phyloP scores from a whole-genome alignment of 2,888 invertebrate species.

The Ceratothoa steindachneri region DNA sequence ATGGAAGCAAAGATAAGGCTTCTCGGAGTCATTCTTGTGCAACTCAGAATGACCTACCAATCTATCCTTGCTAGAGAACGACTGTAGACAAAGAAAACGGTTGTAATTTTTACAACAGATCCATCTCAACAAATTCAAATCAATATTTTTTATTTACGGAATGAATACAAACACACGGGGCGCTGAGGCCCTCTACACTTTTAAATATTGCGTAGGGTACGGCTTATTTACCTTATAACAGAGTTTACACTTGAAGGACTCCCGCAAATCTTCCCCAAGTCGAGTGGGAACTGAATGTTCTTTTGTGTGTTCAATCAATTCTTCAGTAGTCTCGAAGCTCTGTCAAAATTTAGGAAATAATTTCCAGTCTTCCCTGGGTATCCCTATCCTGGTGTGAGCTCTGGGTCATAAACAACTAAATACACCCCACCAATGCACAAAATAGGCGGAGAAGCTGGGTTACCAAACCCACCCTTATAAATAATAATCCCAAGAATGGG shows the following conservation, averaged over 20 bases:
- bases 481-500: no score
- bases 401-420: no score
- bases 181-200: no score
- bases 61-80: slow-evolving; percentile 22
- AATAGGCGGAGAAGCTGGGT: no score
- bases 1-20: slow-evolving; percentile 64
- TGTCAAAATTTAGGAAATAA: no score
- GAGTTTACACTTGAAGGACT: slow-evolving; percentile 61
- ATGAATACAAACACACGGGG: not conserved
- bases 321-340: slow-evolving; percentile 24
- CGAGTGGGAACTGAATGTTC: slow-evolving; percentile 23
- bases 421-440: no score
- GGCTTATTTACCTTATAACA: slow-evolving; percentile 61
- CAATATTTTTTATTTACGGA: not conserved
- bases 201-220: no score
- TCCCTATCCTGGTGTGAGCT: no score
- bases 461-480: no score
- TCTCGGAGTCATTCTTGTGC: slow-evolving; percentile 65
- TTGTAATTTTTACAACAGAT: not conserved
- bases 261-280: slow-evolving; percentile 48
- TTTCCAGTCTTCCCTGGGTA: no score
- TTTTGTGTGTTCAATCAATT: slow-evolving; percentile 20
- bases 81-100: slow-evolving; percentile 13
- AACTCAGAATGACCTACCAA: slow-evolving; percentile 60
- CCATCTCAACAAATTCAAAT: not conserved